A percentile compares a stretch with the other conserved stretches of the same genome.
phyloP scores from a whole-genome alignment of 2,797 vertebrate genomes.

The Crocodylus rhombifer region DNA sequence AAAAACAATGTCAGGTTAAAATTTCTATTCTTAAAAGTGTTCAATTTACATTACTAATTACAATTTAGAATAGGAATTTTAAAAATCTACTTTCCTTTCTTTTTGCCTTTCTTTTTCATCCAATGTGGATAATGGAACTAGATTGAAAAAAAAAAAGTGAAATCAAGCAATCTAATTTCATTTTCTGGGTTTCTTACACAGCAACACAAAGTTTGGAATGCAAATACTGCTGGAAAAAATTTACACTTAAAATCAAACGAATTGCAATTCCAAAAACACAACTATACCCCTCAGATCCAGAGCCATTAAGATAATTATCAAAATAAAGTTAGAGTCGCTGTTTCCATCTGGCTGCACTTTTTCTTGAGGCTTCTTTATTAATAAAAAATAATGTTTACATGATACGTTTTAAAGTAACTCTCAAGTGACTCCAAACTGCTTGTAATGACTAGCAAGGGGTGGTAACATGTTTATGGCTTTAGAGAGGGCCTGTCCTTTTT shows the following conservation, averaged over 20 bases:
- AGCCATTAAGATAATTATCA: neutral
- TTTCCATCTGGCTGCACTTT: neutral
- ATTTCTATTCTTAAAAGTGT: neutral
- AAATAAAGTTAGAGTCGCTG: neutral
- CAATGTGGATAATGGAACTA: neutral
- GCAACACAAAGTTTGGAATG: neutral
- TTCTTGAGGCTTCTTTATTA: neutral
- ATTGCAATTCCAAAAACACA: neutral
- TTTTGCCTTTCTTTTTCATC: neutral
- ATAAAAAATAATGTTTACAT: neutral
- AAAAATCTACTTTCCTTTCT: neutral
- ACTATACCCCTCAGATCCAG: neutral
- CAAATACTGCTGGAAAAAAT: neutral
- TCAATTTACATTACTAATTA: neutral
- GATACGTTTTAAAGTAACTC: neutral
- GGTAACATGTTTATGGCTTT: neutral
- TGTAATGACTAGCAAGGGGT: neutral
- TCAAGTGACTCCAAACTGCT: neutral
- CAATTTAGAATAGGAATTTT: neutral
- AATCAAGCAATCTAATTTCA: neutral
- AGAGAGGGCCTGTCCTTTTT: neutral
- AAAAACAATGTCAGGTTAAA: neutral
- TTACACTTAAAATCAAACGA: neutral
- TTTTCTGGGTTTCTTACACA: neutral
- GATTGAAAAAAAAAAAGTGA: neutral